These are phyloP conservation scores for Ceratina australensis DNA, from an alignment of 1,140 invertebrate species.

Conservation along the genomic window DNA sequence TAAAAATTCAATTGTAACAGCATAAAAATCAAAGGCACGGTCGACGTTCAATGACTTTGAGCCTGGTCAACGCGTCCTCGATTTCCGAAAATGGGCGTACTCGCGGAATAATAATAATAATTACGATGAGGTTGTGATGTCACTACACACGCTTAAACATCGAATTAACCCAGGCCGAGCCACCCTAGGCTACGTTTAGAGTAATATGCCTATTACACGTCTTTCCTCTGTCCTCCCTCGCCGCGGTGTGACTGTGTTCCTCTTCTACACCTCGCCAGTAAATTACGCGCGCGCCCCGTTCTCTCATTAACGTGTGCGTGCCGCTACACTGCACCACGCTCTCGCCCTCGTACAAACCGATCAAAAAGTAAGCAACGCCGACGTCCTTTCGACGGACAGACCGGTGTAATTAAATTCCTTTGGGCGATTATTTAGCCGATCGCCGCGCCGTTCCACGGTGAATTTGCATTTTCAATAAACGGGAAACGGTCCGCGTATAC, in stretches of 20 bases:
- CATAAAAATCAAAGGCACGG: background rate
- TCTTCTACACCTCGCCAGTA: slow-evolving; percentile 54
- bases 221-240: slow-evolving; percentile 62
- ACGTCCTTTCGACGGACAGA: background rate
- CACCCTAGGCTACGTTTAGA: slow-evolving; percentile 51
- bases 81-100: slow-evolving; percentile 22
- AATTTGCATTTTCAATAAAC: slow-evolving; percentile 20
- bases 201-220: slow-evolving; percentile 63
- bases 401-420: slow-evolving; percentile 35
- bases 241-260: background rate
- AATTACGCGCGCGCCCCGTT: slow-evolving; percentile 64
- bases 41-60: background rate
- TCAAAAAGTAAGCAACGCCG: slow-evolving; percentile 19
- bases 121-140: slow-evolving; percentile 25
- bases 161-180: slow-evolving; percentile 57
- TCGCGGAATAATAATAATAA: slow-evolving; percentile 44
- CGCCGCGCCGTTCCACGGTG: background rate
- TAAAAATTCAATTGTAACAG: too few relatives aligned
- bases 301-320: slow-evolving; percentile 59
- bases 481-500: background rate
- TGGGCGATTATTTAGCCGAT: slow-evolving; percentile 20
- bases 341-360: slow-evolving; percentile 16
- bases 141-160: slow-evolving; percentile 56
- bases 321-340: slow-evolving; percentile 28
- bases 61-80: background rate